phyloP scores from a whole-genome alignment of 2,113 vertebrate genomes.

The Lophochroa leadbeateri region DNA sequence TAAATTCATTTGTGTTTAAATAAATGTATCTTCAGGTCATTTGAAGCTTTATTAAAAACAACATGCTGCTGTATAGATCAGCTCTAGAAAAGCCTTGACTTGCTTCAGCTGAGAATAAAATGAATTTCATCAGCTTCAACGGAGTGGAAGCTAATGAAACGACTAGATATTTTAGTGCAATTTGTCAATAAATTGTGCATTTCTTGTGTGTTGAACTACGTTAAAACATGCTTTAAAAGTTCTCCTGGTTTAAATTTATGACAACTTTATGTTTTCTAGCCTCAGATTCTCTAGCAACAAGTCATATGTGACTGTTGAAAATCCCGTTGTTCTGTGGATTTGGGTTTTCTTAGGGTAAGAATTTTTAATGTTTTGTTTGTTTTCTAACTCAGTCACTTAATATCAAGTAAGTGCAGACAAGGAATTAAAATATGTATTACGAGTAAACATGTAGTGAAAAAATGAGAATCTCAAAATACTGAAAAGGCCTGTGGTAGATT shows the following conservation, averaged over 20 bases:
- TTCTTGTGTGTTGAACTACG: not conserved
- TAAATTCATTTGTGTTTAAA: not conserved
- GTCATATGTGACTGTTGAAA: not conserved
- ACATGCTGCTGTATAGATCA: not conserved
- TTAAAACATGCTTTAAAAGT: not conserved
- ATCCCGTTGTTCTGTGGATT: not conserved
- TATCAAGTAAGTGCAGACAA: not conserved
- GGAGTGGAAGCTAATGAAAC: not conserved
- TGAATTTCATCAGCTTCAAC: not conserved
- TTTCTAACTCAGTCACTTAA: not conserved
- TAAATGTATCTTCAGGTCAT: not conserved
- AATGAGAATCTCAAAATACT: not conserved
- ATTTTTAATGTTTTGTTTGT: not conserved
- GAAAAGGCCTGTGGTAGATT: not conserved
- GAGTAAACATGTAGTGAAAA: not conserved
- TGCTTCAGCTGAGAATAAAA: not conserved
- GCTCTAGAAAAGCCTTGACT: not conserved
- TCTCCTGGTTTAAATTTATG: not conserved
- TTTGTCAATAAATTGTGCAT: not conserved
- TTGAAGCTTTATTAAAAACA: not conserved
- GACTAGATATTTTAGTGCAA: not conserved
- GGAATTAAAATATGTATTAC: not conserved
- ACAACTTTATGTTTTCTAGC: not conserved
- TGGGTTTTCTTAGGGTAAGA: fast-evolving
- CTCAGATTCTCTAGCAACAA: not conserved